phyloP scores from a whole-genome alignment of 1,140 invertebrate species.

The Cyrtorhinus lividipennis region DNA sequence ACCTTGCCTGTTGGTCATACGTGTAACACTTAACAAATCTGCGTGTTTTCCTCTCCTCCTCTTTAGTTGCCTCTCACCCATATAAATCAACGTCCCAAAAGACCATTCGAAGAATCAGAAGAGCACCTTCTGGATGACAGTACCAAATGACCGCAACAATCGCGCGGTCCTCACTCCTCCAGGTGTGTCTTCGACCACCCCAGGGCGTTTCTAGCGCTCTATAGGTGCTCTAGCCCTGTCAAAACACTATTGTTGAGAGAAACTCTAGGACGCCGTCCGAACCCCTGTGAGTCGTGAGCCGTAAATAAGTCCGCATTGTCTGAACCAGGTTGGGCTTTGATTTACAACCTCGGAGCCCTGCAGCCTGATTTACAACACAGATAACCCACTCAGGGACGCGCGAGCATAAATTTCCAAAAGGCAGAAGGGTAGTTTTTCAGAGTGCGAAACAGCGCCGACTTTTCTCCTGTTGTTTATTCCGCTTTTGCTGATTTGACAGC shows the following conservation, averaged over 20 bases:
- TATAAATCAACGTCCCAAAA: too few species aligned
- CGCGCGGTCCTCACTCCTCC: background rate
- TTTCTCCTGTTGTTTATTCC: constrained; percentile 1
- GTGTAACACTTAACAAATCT: too few species aligned
- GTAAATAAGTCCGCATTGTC: constrained; percentile 9
- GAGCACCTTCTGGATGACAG: too few species aligned
- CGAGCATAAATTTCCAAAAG: constrained; percentile 3
- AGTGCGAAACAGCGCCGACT: background rate
- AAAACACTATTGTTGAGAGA: constrained; percentile 9
- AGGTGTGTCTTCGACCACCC: background rate
- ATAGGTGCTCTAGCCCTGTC: background rate
- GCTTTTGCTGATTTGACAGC: constrained; percentile 6
- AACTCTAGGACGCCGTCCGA: background rate
- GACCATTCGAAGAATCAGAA: too few species aligned
- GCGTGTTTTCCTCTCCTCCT: too few species aligned
- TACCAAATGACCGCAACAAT: constrained; percentile 5
- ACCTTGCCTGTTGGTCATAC: too few species aligned
- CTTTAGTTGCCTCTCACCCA: too few species aligned
- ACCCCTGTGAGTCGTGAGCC: background rate
- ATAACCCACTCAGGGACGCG: constrained; percentile 5
- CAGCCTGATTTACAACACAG: constrained; percentile 8
- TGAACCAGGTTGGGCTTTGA: constrained; percentile 2
- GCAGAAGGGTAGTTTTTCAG: background rate
- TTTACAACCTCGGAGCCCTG: background rate
- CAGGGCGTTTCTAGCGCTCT: background rate